Percentiles rank a stretch among this genome's conserved stretches.
These are phyloP conservation scores for Macropodus opercularis DNA, from an alignment of 2,797 vertebrate genomes.

Conservation along the genomic window DNA sequence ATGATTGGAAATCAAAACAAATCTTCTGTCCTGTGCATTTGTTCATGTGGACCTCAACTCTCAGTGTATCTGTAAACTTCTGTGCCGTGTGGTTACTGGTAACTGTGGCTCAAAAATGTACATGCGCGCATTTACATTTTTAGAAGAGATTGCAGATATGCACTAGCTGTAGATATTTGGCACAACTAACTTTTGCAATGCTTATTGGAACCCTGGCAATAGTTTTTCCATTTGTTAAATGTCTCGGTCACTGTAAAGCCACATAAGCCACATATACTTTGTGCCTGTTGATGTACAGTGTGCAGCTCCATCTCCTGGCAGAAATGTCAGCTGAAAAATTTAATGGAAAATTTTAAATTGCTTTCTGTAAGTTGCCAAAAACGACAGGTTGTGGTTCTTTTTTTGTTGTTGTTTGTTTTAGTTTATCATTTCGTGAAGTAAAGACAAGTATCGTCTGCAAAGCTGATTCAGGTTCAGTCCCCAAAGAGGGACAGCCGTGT, in stretches of 20 bases:
- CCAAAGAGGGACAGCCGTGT: neutral
- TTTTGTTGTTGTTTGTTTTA: slow-evolving; percentile 5
- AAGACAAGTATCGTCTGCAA: slow-evolving; percentile 1
- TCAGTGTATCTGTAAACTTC: slow-evolving; percentile 6
- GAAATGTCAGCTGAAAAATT: neutral
- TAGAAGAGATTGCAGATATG: slow-evolving; percentile 24
- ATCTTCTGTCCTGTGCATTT: too few relatives aligned
- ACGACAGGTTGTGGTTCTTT: neutral
- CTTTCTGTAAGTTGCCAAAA: slow-evolving; percentile 33
- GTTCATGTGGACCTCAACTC: too few relatives aligned
- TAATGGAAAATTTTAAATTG: neutral
- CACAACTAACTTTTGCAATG: slow-evolving; percentile 25
- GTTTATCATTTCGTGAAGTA: neutral
- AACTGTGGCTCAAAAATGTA: slow-evolving; percentile 9
- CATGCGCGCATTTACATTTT: neutral
- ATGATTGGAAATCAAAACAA: neutral
- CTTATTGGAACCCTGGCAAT: slow-evolving; percentile 13
- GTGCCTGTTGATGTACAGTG: slow-evolving; percentile 59
- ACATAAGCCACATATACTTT: slow-evolving; percentile 22
- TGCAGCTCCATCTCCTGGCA: slow-evolving; percentile 12
- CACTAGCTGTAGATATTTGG: slow-evolving; percentile 10
- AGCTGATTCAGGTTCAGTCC: slow-evolving; percentile 28
- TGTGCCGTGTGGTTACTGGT: slow-evolving; percentile 20
- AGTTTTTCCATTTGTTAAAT: neutral
- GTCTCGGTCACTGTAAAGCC: slow-evolving; percentile 5